Evolutionary conservation across 1,140 invertebrate genomes (phyloP), one percentile per base, ranked within the genome.

Genomic region (Idris sp.): DNA sequence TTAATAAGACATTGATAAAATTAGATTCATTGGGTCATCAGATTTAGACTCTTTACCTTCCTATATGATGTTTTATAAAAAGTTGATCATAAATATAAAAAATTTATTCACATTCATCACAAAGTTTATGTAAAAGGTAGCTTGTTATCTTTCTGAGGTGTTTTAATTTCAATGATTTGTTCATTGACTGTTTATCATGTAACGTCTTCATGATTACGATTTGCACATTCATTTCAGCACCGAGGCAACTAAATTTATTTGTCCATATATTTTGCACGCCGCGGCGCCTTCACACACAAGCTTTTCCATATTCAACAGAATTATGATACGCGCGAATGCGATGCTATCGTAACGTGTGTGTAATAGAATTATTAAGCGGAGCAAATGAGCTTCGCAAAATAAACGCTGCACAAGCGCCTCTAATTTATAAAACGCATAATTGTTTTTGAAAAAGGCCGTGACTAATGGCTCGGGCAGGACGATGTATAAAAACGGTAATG

Each of bases 151-250:
- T 67, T 25, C 56, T 58, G 54, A 72, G 44, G 74, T 33, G 46
- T 16, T 43, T 54, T 38, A 44, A 58, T 67, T 48, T 13, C 35
- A 43, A 64, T 62, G 74, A 76, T 76, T 72, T 72, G 74, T 76
- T 71, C 59, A 71, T 61, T 46, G 48, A 28, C 54, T 56, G 40
- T 76, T 71, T 65, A 76, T 76, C 74, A 71, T 58, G 48, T 11
- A 48, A 48, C 54, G 58, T 68, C 61, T 74, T 74, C 51, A 28
- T 56, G 18, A 56, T 18, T 56, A 46, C 22, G 16, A 6, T 0
- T 11, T n/a, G 16, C n/a, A n/a, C 40, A 54, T 54, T 65, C 46
- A 54, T 41, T 65, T 46, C 18, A 15, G 8, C 10, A 26, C 31
- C 9, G 19, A 22, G 3, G 9, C 18, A 22, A 1, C 22, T 10